Percentiles rank a stretch among this genome's conserved stretches.
phyloP scores from a whole-genome alignment of 2,797 vertebrate genomes.

The Buceros bicornis region DNA sequence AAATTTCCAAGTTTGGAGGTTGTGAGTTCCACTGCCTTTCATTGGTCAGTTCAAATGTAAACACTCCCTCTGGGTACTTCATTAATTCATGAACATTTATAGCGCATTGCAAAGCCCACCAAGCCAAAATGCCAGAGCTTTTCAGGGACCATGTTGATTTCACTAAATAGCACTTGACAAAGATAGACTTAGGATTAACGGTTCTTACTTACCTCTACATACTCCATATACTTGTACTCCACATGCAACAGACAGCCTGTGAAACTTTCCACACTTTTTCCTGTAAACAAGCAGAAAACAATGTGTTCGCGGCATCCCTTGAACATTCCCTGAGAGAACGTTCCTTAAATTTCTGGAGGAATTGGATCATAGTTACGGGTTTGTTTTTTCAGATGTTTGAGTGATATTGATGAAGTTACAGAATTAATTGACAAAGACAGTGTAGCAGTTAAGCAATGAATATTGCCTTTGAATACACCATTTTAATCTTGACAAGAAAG shows the following conservation, averaged over 20 bases:
- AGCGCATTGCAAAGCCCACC: conserved; percentile 39
- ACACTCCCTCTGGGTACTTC: conserved; percentile 61
- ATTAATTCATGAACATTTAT: conserved; percentile 70
- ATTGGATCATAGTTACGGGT: neutral
- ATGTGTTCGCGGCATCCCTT: neutral
- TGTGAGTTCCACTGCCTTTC: conserved; percentile 60
- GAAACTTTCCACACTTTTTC: neutral
- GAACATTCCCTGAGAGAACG: neutral
- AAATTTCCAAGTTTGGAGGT: conserved; percentile 66
- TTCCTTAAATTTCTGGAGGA: conserved; percentile 25
- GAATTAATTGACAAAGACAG: neutral
- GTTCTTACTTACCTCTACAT: neutral
- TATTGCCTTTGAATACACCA: neutral
- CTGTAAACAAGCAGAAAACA: conserved; percentile 6
- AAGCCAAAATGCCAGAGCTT: conserved; percentile 10
- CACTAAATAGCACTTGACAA: conserved; percentile 5
- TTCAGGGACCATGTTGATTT: conserved; percentile 49
- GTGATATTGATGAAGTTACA: neutral
- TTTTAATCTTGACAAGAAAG: conserved; percentile 4
- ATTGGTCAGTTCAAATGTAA: conserved; percentile 74
- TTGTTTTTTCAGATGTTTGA: neutral
- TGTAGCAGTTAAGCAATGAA: neutral
- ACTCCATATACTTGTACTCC: neutral
- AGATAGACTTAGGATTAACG: neutral
- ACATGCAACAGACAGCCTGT: neutral